A percentile compares a stretch with the other conserved stretches of the same genome.
phyloP scores from a whole-genome alignment of 1,140 invertebrate genomes.

The Limonius californicus region DNA sequence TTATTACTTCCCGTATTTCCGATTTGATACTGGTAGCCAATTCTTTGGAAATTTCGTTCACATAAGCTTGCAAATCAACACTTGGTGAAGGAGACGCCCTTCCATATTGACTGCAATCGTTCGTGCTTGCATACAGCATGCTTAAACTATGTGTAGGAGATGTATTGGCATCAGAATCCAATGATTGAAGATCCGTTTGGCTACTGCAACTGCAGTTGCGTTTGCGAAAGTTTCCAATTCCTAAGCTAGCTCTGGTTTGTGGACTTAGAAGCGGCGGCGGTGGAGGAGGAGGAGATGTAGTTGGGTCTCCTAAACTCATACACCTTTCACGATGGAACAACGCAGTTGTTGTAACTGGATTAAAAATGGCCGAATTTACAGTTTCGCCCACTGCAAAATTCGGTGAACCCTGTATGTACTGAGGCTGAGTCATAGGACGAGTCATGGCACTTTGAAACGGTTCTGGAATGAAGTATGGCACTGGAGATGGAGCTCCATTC shows the following conservation, averaged over 20 bases:
- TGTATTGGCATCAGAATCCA: conserved; percentile 54
- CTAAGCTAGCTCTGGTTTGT: conserved; percentile 59
- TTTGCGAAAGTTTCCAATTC: conserved; percentile 51
- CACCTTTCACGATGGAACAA: conserved; percentile 48
- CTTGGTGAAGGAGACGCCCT: conserved; percentile 59
- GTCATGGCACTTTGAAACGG: neutral
- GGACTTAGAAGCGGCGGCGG: conserved; percentile 54
- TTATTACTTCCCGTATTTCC: conserved; percentile 74
- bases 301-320: conserved; percentile 58
- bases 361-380: conserved; percentile 51
- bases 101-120: conserved; percentile 55
- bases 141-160: conserved; percentile 52
- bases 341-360: conserved; percentile 39
- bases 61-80: conserved; percentile 62
- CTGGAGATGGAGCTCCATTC: conserved; percentile 41
- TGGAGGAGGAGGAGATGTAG: conserved; percentile 39
- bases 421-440: neutral
- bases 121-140: conserved; percentile 49
- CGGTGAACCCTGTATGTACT: conserved; percentile 48
- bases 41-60: conserved; percentile 72
- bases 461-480: conserved; percentile 44
- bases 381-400: conserved; percentile 66
- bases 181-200: conserved; percentile 63
- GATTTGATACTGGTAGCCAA: conserved; percentile 77
- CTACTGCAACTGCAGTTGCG: conserved; percentile 66